Base-by-base conservation (phyloP, 2,888 invertebrate species). In the Drosophila putrida region DNA sequence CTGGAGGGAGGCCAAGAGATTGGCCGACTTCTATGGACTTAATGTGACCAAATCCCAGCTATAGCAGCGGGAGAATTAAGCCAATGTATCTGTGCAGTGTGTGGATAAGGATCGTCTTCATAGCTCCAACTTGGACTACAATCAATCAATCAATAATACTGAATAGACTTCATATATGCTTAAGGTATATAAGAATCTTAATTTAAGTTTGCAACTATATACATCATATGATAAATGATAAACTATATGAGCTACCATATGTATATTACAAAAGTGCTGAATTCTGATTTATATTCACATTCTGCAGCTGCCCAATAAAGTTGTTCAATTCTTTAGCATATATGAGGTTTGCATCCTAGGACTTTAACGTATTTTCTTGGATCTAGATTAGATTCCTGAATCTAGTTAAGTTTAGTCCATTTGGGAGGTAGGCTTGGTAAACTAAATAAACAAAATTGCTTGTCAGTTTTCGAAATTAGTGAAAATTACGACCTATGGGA, bases 1-100 rank as follows among this genome's bases (percentile, higher is more conserved):
- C 0, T 94, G 94, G 89, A 93, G 96, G 39, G 96, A 96, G 89
- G 96, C 96, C 0, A 93, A 95, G 5, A 93, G 95, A 71, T 86
- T 95, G 36, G 91, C 88, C 0, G 88, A 90, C 28, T 91, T 90
- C 58, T 91, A 92, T 49, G 88, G 88, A 5, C 59, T 88, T 20
- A 67, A 65, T 6, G 50, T 67, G 27, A 72, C 78, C 39, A 90
- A 87, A 55, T 88, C 91, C 6, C 88, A 90, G 54, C 88, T 91
- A 79, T 91, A 90, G 84, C 88, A 88, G 55, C 75, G 72, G 64
- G 74, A 27, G 39, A 20, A n/a, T 41, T 20, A 4, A 33, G 3
- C 20, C 33, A 20, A 43, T 33, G 38, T 11, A 13, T 1, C 5
- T 27, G 51, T 51, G 38, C 25, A 28, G 6, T 46, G 6, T 46